These are phyloP conservation scores for Lutraria lutraria DNA, from an alignment of 2,888 invertebrate genomes.

Conservation along the genomic window DNA sequence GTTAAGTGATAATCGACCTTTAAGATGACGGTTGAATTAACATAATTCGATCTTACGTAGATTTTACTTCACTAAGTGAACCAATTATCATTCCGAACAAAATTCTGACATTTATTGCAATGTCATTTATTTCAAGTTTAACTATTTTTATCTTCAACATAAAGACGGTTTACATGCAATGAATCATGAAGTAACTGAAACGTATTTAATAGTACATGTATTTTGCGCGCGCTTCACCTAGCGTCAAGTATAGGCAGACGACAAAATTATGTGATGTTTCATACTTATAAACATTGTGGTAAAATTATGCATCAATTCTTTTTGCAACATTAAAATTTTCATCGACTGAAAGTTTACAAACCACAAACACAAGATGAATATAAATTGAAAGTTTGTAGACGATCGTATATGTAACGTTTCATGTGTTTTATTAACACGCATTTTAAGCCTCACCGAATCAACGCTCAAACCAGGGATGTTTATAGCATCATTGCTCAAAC, in stretches of 20 bases:
- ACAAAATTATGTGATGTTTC: constrained; percentile 14
- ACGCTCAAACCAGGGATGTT: no score
- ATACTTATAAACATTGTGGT: neutral
- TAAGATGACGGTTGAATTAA: neutral
- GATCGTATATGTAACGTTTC: neutral
- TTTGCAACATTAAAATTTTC: constrained; percentile 8
- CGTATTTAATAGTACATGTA: neutral
- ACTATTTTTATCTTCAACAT: neutral
- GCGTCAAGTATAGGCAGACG: constrained; percentile 4
- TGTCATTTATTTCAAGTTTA: neutral
- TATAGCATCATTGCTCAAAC: neutral
- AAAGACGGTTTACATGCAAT: neutral
- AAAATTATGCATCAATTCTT: constrained; percentile 10
- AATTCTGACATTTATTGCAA: neutral
- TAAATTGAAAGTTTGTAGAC: constrained; percentile 12
- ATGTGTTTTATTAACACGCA: neutral
- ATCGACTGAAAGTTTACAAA: constrained; percentile 10
- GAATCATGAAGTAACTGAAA: neutral
- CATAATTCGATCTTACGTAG: neutral
- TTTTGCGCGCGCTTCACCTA: neutral
- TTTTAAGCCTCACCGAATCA: neutral
- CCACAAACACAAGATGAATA: neutral
- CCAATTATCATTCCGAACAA: neutral
- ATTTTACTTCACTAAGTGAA: neutral
- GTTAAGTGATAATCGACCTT: neutral